Conservation (phyloP, 2,797 vertebrate genomes). For the Diceros bicornis region DNA sequence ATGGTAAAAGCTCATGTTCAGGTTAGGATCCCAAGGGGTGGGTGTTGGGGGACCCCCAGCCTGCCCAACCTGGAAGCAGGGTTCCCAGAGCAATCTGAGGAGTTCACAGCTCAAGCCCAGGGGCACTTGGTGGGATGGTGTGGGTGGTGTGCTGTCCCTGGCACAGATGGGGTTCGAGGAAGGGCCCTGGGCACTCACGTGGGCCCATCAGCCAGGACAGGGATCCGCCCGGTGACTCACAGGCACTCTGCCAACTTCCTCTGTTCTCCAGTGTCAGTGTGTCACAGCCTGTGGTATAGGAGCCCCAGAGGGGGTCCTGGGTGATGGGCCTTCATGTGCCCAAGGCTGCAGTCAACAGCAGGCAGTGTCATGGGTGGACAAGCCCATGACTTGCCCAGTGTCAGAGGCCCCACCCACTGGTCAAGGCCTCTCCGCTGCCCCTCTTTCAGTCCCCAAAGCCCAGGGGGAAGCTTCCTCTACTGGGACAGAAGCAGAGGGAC, state of each 20-base stretch:
- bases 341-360: neutral
- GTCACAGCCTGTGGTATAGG: neutral
- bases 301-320: neutral
- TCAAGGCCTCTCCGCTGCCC: neutral
- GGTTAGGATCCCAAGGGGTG: accelerated
- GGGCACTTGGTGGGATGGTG: accelerated
- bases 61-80: neutral
- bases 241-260: no score
- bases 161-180: no score
- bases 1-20: accelerated
- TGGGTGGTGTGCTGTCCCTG: neutral
- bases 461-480: no score
- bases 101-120: no score
- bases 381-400: no score
- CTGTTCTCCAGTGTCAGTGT: neutral
- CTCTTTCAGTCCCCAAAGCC: neutral
- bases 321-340: neutral
- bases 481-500: neutral
- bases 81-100: neutral
- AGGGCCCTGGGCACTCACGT: neutral
- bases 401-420: neutral
- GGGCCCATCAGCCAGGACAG: neutral
- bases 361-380: no score
- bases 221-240: accelerated
- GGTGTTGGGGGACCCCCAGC: neutral